phyloP scores from a whole-genome alignment of 2,888 invertebrate species.

The Bombyx huttoni region DNA sequence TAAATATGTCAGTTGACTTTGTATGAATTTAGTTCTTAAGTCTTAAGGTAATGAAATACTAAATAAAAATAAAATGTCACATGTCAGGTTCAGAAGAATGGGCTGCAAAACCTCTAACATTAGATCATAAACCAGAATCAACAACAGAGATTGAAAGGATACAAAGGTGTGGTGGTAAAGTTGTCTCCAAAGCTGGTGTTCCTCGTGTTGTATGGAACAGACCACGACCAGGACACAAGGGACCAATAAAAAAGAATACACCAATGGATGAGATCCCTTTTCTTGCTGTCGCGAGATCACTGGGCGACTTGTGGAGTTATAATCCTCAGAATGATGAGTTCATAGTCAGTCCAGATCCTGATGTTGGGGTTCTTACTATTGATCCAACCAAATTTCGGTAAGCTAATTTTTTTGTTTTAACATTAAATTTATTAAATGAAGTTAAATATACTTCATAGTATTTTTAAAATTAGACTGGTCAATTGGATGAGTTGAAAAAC shows the following conservation, averaged over 20 bases:
- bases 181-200: conserved; percentile 83
- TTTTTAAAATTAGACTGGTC: too few species aligned
- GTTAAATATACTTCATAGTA: too few species aligned
- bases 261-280: conserved; percentile 95
- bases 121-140: conserved; percentile 96
- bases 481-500: too few species aligned
- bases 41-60: too few species aligned
- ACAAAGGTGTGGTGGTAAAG: conserved; percentile 84
- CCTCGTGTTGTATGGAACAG: conserved; percentile 98
- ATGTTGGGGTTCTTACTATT: conserved; percentile 88
- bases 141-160: conserved; percentile 88
- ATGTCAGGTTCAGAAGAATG: conserved; percentile 75
- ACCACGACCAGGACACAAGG: conserved; percentile 82
- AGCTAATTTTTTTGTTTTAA: conserved; percentile 7
- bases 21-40: too few species aligned
- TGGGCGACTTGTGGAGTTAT: conserved; percentile 98
- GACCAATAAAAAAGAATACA: conserved; percentile 91
- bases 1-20: too few species aligned
- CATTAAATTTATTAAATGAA: neutral
- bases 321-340: conserved; percentile 92
- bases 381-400: conserved; percentile 80
- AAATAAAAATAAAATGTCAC: neutral
- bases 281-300: conserved; percentile 94
- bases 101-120: conserved; percentile 86
- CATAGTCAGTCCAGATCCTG: conserved; percentile 98